These are phyloP conservation scores for Lordiphosa fenestrarum DNA, from an alignment of 2,888 invertebrate species.

Conservation along the genomic window DNA sequence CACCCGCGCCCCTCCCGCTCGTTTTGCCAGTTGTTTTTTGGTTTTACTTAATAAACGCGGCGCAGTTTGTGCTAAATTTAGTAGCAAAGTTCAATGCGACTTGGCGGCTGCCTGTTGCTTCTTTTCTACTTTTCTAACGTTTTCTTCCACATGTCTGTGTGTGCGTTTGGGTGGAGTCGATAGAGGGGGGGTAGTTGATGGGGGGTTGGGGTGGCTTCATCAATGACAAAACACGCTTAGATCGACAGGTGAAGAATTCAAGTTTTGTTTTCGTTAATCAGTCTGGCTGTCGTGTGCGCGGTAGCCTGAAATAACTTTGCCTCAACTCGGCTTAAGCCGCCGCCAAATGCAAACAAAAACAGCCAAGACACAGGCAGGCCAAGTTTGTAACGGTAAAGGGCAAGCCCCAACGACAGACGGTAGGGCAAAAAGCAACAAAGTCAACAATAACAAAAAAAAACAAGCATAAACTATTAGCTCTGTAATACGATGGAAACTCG, in stretches of 20 bases:
- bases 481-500: background rate
- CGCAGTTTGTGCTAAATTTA: slow-evolving; percentile 65
- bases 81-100: slow-evolving; percentile 56
- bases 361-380: slow-evolving; percentile 8
- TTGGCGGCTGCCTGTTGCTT: slow-evolving; percentile 14
- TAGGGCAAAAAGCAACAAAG: slow-evolving; percentile 11
- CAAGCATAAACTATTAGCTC: background rate
- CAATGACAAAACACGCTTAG: slow-evolving; percentile 8
- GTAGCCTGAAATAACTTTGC: background rate
- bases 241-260: slow-evolving; percentile 36
- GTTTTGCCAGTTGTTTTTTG: slow-evolving; percentile 18
- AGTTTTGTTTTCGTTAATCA: slow-evolving; percentile 27
- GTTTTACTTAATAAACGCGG: slow-evolving; percentile 56
- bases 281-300: background rate
- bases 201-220: no score
- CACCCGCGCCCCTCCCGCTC: background rate
- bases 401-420: no score
- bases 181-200: slow-evolving; percentile 15
- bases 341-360: background rate
- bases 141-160: background rate
- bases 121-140: slow-evolving; percentile 5
- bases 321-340: background rate
- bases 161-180: background rate
- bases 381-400: slow-evolving; percentile 52
- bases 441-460: slow-evolving; percentile 3